Evolutionary conservation across 1,140 invertebrate genomes (phyloP).

Genomic region (Leptopilina boulardi): DNA sequence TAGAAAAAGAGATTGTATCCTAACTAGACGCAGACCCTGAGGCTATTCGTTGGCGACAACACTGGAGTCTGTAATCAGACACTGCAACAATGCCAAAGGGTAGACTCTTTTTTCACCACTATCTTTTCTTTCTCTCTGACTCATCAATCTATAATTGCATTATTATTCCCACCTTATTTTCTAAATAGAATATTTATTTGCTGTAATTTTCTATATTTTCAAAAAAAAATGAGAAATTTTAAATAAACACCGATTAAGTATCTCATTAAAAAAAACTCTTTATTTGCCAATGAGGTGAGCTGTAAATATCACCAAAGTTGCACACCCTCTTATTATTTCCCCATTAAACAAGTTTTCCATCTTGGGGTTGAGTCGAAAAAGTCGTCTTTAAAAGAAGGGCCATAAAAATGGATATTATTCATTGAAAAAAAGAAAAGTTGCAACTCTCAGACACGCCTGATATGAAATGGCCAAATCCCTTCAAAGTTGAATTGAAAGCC

Average conservation of each 20-base stretch:
- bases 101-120: constrained; percentile 32
- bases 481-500: constrained; percentile 15
- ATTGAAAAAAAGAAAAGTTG: constrained; percentile 26
- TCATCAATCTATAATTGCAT: background rate
- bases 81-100: constrained; percentile 58
- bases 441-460: background rate
- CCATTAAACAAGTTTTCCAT: constrained; percentile 18
- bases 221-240: background rate
- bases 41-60: constrained; percentile 35
- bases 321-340: constrained; percentile 26
- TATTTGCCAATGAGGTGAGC: background rate
- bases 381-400: background rate
- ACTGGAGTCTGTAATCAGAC: constrained; percentile 55
- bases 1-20: constrained; percentile 21
- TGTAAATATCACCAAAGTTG: constrained; percentile 20
- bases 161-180: background rate
- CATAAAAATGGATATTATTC: constrained; percentile 25
- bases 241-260: constrained; percentile 12
- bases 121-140: background rate
- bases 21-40: constrained; percentile 43
- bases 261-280: constrained; percentile 16
- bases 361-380: background rate
- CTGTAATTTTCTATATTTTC: background rate
- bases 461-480: constrained; percentile 7
- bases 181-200: background rate